phyloP scores from a whole-genome alignment of 2,888 invertebrate species.

The Amblyjoppa fuscipennis region DNA sequence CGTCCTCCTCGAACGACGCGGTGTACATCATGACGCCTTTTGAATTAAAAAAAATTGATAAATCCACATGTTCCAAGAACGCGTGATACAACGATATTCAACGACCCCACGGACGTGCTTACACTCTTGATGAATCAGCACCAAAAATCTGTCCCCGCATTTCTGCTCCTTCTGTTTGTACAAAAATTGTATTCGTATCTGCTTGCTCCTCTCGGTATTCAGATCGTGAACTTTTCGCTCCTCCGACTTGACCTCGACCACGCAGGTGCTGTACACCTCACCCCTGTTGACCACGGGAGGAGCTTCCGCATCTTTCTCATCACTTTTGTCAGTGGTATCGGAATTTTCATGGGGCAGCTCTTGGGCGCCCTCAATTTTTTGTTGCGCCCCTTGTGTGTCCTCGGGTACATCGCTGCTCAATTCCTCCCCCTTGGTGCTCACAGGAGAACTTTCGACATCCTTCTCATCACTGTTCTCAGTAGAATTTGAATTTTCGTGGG shows the following conservation, averaged over 20 bases:
- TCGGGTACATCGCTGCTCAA: constrained; percentile 90
- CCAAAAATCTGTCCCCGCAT: constrained; percentile 88
- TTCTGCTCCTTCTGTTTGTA: constrained; percentile 86
- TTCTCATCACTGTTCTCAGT: constrained; percentile 66
- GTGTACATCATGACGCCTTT: constrained; percentile 81
- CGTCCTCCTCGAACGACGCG: constrained; percentile 71
- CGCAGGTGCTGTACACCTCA: constrained; percentile 88
- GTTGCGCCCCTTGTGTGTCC: constrained; percentile 84
- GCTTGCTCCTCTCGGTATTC: constrained; percentile 88
- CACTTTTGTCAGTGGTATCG: constrained; percentile 30
- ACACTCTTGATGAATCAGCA: constrained; percentile 93
- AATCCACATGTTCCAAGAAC: constrained; percentile 30
- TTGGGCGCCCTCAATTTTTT: constrained; percentile 85
- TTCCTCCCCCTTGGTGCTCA: constrained; percentile 80
- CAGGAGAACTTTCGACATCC: constrained; percentile 71
- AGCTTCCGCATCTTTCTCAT: constrained; percentile 75
- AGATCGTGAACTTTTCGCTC: constrained; percentile 83
- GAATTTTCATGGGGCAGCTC: constrained; percentile 72
- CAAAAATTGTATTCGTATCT: constrained; percentile 93
- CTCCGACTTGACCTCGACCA: constrained; percentile 87
- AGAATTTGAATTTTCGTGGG: constrained; percentile 11
- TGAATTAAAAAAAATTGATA: constrained; percentile 39
- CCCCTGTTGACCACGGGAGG: constrained; percentile 67
- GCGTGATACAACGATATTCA: constrained; percentile 4
- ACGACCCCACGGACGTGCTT: constrained; percentile 81